Evolutionary conservation across 2,797 vertebrate genomes (phyloP), one percentile per base, ranked within the genome.

Genomic region (Parauchenoglanis ngamensis): DNA sequence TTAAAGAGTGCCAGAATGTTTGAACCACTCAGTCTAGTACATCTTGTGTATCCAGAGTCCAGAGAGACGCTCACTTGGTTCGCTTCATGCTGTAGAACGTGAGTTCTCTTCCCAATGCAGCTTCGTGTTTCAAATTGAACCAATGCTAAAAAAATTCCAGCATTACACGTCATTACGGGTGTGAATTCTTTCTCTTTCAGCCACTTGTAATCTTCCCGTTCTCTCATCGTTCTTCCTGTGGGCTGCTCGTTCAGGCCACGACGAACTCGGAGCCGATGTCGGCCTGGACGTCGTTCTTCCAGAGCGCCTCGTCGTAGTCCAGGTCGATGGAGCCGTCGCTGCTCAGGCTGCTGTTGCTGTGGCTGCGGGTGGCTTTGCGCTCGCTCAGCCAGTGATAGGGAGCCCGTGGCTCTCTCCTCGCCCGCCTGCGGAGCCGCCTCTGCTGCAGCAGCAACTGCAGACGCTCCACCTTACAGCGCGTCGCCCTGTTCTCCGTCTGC

Each of bases 401-500:
- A 0, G 93, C 94, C 0, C 95, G 92, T 0, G 95, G 95, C 21
- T 95, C 95, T 8, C 97, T 92, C 2, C 96, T 95, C 0, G 96
- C 96, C 92, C 96, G 95, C 78, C 97, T 93, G 44, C 96, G 96
- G 67, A 97, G 94, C 54, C 96, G 95, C 77, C 96, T 96, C 93
- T 98, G 97, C 93, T 97, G 96, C 94, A 99, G 95, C 85, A 98
- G 91, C 77, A 97, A 93, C 95, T 98, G 97, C 76, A 99, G 95
- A 1, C 95, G 96, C 90, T 99, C 96, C 21, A 99, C 96, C 91
- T 99, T 98, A 92, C 96, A 96, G 76, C 98, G 97, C 0, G 97
- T 95, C 0, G 96, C 96, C 0, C 96, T 94, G 92, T 98, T 97
- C 91, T 99, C 98, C 0, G 96, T 97, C 92, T 96, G 96, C 73